Evolutionary conservation across 2,888 invertebrate species (phyloP).

Genomic region (Laothoe populi): DNA sequence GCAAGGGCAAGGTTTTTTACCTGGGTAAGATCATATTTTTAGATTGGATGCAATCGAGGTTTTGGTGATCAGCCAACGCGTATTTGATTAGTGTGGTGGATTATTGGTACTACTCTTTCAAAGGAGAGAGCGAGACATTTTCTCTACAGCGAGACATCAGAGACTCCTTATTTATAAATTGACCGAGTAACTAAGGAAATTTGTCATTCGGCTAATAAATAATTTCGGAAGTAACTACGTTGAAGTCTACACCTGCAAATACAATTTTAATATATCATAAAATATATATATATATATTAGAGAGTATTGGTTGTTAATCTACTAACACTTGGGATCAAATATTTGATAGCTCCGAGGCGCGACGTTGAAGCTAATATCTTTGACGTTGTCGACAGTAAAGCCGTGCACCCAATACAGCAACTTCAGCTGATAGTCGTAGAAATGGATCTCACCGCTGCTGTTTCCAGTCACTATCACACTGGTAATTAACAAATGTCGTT

Average conservation of each 20-base stretch:
- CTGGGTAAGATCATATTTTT: constrained; percentile 42
- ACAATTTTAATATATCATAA: no score
- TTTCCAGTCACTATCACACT: constrained; percentile 85
- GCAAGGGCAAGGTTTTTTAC: constrained; percentile 64
- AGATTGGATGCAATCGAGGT: not conserved
- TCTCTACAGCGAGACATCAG: no score
- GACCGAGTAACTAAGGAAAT: no score
- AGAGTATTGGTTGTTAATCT: not conserved
- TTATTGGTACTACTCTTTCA: no score
- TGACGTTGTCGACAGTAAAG: constrained; percentile 73
- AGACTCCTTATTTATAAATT: no score
- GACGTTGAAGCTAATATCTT: constrained; percentile 80
- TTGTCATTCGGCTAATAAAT: no score
- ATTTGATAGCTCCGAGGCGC: constrained; percentile 63
- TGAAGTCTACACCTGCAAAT: no score
- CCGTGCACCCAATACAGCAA: constrained; percentile 85
- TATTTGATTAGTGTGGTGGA: no score
- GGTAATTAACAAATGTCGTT: constrained; percentile 15
- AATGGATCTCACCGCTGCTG: constrained; percentile 79
- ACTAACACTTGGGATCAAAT: constrained; percentile 67
- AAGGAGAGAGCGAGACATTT: no score
- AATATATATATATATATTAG: no score
- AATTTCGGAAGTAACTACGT: no score
- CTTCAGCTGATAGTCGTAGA: constrained; percentile 85
- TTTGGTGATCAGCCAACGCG: no score